A percentile compares a stretch with the other conserved stretches of the same genome.
Conservation (phyloP, 2,888 invertebrate species). For the Palloptera scutellata region DNA sequence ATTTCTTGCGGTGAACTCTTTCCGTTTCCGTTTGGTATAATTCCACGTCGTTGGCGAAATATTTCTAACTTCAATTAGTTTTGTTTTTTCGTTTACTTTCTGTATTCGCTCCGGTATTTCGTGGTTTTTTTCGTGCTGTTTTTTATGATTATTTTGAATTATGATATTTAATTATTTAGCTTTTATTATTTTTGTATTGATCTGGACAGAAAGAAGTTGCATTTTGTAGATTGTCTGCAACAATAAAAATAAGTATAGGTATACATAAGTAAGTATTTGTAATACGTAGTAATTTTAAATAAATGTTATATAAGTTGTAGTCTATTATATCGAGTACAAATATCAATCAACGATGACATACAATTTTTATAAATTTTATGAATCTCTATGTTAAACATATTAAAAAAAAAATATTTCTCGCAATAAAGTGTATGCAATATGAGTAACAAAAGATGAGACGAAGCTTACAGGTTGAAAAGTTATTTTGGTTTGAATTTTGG, state of each 20-base stretch:
- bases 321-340: no score
- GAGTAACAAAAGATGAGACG: no score
- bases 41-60: background rate
- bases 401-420: no score
- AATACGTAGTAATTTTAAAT: no score
- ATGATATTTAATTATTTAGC: conserved; percentile 27
- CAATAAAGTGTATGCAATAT: no score
- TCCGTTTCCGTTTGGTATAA: conserved; percentile 10
- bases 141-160: conserved; percentile 22
- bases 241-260: conserved; percentile 11
- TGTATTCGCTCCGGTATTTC: conserved; percentile 11
- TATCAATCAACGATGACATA: no score
- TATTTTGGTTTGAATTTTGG: no score
- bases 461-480: no score
- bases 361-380: no score
- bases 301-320: no score
- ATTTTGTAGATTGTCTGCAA: conserved; percentile 51
- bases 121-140: conserved; percentile 25
- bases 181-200: conserved; percentile 36
- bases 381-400: no score
- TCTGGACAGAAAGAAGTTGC: conserved; percentile 47
- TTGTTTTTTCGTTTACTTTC: conserved; percentile 17
- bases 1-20: conserved; percentile 11
- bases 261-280: no score
- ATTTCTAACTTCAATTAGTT: conserved; percentile 11